Evolutionary conservation across 2,888 invertebrate species (phyloP), one percentile per base, ranked within the genome.

Genomic region (Conistra vaccinii): DNA sequence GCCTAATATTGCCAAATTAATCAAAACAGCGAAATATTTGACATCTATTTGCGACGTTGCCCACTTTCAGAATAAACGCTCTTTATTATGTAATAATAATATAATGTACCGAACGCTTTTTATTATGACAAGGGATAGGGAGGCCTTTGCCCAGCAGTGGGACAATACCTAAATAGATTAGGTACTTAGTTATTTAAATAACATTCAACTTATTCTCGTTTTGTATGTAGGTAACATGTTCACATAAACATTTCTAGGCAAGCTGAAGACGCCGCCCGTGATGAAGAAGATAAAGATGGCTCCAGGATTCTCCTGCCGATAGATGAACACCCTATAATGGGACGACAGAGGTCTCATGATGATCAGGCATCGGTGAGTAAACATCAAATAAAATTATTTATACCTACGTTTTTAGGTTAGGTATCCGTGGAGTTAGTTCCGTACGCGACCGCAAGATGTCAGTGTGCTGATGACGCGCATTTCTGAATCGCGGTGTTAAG

Each of bases 191-290:
- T 51, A 51, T 51, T 51, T 51, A 9, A 10, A 51, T 51, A 51
- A 51, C 9, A 53, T 53, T 51, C 48, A 51, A 51, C 2, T 23
- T 51, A 23, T 51, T 51, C n/a, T 29, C 4, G 29, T 32, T 57
- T 42, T 42, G 14, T 55, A n/a, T 35, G 35, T 5, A 2, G 68
- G n/a, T n/a, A n/a, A n/a, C 14, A 53, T 53, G 53, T 53, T 55
- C 17, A n/a, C 3, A 35, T 32, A 57, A 60, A 42, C 57, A 48
- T 60, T 73, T 45, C 35, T 78, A 96, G 96, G 96, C 96, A 96
- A 94, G 96, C 96, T 0, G 96, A 96, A 84, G 96, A 96, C 71
- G 94, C 93, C 17, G 95, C 96, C 0, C 93, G 96, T 0, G 96
- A 96, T 3, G 83, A 83, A 48, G 96, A 96, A 81, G 96, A 96